Evolutionary conservation across 2,888 invertebrate genomes (phyloP).

Genomic region (Andrena marginata): DNA sequence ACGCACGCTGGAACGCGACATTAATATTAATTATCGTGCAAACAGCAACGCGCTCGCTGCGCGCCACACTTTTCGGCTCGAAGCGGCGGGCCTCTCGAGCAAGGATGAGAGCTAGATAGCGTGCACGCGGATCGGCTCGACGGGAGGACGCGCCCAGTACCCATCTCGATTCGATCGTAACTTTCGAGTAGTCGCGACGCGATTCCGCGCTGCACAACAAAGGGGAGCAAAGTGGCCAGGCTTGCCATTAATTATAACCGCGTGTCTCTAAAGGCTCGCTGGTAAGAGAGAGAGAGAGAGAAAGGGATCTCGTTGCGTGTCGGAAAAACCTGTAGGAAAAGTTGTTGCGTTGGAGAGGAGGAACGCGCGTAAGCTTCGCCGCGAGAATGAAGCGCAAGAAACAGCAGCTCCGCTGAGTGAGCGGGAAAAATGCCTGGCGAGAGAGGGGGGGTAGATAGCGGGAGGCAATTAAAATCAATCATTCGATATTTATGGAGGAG

Average conservation of each 20-base stretch:
- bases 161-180: slow-evolving; percentile 7
- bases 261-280: neutral
- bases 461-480: slow-evolving; percentile 60
- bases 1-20: slow-evolving; percentile 69
- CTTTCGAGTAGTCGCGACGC: slow-evolving; percentile 44
- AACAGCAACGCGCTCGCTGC: slow-evolving; percentile 31
- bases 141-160: neutral
- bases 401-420: slow-evolving; percentile 13
- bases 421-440: neutral
- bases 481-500: slow-evolving; percentile 60
- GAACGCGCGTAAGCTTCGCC: slow-evolving; percentile 35
- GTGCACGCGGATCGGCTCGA: slow-evolving; percentile 7
- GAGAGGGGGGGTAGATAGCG: neutral
- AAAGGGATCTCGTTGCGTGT: neutral
- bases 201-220: slow-evolving; percentile 12
- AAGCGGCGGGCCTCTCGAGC: slow-evolving; percentile 42
- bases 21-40: slow-evolving; percentile 79
- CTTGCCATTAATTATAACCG: slow-evolving; percentile 64
- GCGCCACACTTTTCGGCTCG: slow-evolving; percentile 48
- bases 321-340: slow-evolving; percentile 20
- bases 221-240: slow-evolving; percentile 53
- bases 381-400: slow-evolving; percentile 12
- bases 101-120: neutral
- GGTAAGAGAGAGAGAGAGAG: neutral
- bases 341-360: slow-evolving; percentile 42